phyloP scores from a whole-genome alignment of 2,113 vertebrate species.

The Microcebus jonahi region DNA sequence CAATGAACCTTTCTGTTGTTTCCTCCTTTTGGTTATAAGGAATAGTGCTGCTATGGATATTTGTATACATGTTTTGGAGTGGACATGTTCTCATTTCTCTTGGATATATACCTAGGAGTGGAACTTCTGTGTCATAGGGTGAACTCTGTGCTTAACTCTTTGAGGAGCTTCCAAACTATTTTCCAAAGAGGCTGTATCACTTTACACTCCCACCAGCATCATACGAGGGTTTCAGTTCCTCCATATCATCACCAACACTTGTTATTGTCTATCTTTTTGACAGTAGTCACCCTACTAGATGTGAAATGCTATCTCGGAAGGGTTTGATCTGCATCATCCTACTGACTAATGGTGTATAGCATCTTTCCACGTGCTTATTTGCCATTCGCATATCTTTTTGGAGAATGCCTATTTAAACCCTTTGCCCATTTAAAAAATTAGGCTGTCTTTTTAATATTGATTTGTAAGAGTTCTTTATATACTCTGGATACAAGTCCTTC shows the following conservation, averaged over 20 bases:
- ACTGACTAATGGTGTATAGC: not conserved
- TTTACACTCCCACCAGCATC: not conserved
- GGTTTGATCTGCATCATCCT: not conserved
- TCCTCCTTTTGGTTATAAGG: not conserved
- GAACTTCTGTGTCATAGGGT: not conserved
- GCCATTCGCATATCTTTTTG: not conserved
- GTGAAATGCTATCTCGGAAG: not conserved
- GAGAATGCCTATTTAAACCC: not conserved
- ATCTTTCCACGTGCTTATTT: not conserved
- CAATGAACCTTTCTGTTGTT: not conserved
- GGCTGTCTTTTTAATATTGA: not conserved
- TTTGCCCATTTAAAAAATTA: not conserved
- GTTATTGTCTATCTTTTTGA: not conserved
- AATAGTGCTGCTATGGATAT: not conserved
- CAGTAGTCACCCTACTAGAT: not conserved
- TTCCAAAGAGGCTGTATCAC: not conserved
- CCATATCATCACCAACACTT: not conserved
- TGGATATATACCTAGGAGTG: not conserved
- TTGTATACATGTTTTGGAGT: not conserved
- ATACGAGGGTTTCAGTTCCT: not conserved
- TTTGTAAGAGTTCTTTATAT: not conserved
- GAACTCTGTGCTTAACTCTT: not conserved
- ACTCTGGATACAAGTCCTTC: not conserved
- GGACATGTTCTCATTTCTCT: not conserved
- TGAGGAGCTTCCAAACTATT: not conserved